Evolutionary conservation across 1,140 invertebrate species (phyloP), one percentile per base, ranked within the genome.

Genomic region (Augochlora pura): DNA sequence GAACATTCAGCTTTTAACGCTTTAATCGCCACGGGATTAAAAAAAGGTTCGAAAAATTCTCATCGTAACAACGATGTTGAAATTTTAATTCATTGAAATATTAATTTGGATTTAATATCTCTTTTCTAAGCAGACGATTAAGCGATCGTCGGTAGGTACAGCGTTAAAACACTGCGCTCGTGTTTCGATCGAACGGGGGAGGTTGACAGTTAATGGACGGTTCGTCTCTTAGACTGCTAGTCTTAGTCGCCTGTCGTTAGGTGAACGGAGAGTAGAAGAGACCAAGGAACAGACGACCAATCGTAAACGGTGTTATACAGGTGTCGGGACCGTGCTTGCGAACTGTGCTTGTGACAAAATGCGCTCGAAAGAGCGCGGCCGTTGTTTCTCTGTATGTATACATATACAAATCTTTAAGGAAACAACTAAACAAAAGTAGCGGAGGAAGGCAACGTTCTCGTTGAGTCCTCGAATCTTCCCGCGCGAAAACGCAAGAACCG

Each of bases 311-410:
- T 89, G 78, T 87, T 84, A 86, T 89, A 80, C 82, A 86, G 83
- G 82, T 90, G 87, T 85, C 83, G 88, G 23, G 49, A 21, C 49
- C 16, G 42, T 46, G 42, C 49, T 16, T 52, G 49, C 18, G 49
- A 52, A 52, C 49, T 91, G 91, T 92, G 91, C 86, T 92, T 92
- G 91, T 88, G 86, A 91, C 91, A 90, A n/a, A n/a, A 89, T 83
- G 66, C 80, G 14, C 57, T 42, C 46, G 46, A 32, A n/a, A 71
- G 23, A 52, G 46, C 68, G 60, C 46, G 46, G 38, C 39, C 49
- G 38, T 78, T 60, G 0, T 14, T 60, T 54, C 68, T n/a, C 2
- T 2, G 49, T 21, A 14, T 52, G 9, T 12, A 12, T 52, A 16
- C 16, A 6, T 18, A 2, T 16, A 0, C 16, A 4, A 1, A 7